Evolutionary conservation across 2,113 vertebrate genomes (phyloP), one percentile per base, ranked within the genome.

Genomic region (Carassius carassius): DNA sequence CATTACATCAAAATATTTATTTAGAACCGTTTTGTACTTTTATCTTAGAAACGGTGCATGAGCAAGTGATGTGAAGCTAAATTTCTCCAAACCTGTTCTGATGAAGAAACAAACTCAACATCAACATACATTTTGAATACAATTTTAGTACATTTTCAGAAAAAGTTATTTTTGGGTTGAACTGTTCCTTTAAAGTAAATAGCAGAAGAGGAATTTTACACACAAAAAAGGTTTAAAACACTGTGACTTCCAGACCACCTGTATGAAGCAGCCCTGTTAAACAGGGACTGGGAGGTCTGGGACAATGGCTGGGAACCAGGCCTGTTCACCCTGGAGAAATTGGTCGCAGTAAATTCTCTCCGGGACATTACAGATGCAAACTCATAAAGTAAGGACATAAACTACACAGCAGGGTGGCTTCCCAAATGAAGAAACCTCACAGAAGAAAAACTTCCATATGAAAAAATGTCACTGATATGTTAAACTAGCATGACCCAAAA

Each of bases 341-440:
- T 87, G 16, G 23, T 47, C 70, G 84, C 90, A 85, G 88, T 93
- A 92, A 92, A 92, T 89, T 82, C 89, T 88, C 89, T 81, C 86
- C 89, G 85, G 90, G 89, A 93, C 88, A 92, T 89, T 88, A 85
- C 88, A 91, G 87, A 90, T 84, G 90, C 67, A 32, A 86, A 84
- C 90, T 89, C 85, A 81, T 93, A 90, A 92, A 92, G 91, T 83
- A 65, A 78, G 21, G 78, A 37, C 86, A 78, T 82, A 84, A 84
- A 88, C 84, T 76, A 78, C 35, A 56, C 35, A 0, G n/a, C 44
- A 32, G 35, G 51, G 51, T 84, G 69, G 60, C 74, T 86, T 86
- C 79, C 80, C 47, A 62, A 49, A 86, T 9, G 16, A 41, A 41
- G 23, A 58, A 74, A 77, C 41, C 41, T 44, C 41, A 2, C 44